Conservation (phyloP, 2,797 vertebrate species). For the Coluber constrictor region DNA sequence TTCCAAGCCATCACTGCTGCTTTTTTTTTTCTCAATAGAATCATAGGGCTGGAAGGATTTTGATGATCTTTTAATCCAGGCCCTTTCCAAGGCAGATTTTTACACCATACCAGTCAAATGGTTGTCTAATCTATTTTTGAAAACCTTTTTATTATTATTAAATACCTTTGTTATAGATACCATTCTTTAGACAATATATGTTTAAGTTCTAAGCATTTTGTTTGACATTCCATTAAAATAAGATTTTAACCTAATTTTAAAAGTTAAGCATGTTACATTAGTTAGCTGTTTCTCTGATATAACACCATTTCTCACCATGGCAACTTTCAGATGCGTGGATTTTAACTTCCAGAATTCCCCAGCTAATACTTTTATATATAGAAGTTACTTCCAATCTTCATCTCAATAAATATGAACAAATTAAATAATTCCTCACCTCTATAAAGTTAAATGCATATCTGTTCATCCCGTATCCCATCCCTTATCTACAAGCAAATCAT, state of each 20-base stretch:
- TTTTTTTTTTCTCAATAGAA: not conserved
- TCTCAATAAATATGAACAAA: no score
- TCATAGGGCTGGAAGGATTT: not conserved
- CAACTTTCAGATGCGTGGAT: not conserved
- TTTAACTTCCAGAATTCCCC: not conserved
- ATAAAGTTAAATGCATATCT: not conserved
- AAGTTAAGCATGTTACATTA: not conserved
- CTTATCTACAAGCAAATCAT: not conserved
- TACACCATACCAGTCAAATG: not conserved
- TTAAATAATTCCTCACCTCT: not conserved
- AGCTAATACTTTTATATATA: not conserved
- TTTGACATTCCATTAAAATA: constrained; percentile 14
- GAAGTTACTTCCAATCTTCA: no score
- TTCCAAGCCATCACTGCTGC: not conserved
- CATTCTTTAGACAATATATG: not conserved
- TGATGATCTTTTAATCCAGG: not conserved
- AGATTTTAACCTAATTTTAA: not conserved
- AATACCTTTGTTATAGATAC: not conserved
- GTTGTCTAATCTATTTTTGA: not conserved
- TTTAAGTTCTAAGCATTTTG: constrained; percentile 18
- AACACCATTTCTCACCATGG: not conserved
- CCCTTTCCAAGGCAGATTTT: not conserved
- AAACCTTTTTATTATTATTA: not conserved
- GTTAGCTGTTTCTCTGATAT: not conserved
- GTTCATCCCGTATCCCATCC: not conserved